Percentiles rank a stretch among this genome's conserved stretches.
Conservation (phyloP, 1,140 invertebrate species). For the Heliconius melpomene region DNA sequence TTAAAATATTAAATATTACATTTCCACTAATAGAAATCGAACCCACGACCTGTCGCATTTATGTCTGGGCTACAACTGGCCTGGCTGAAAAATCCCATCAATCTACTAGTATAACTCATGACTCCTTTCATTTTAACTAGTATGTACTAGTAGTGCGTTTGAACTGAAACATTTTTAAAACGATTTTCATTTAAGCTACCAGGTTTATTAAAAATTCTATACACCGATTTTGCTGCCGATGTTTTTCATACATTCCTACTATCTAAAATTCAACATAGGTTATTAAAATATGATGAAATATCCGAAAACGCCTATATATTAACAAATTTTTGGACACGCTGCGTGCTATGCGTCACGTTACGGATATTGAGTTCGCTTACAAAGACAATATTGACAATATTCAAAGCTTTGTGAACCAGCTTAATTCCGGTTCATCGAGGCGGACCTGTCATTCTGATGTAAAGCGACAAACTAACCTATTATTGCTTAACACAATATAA, state of each 20-base stretch:
- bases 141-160: conserved; percentile 25
- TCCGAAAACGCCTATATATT: neutral
- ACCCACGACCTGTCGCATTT: too few relatives aligned
- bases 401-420: conserved; percentile 45
- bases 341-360: conserved; percentile 27
- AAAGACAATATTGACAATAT: conserved; percentile 38
- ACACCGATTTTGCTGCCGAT: neutral
- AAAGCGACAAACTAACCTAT: conserved; percentile 40
- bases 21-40: too few relatives aligned
- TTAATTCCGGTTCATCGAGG: conserved; percentile 55
- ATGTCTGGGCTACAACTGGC: too few relatives aligned
- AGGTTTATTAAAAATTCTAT: neutral
- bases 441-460: conserved; percentile 45
- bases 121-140: too few relatives aligned
- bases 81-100: too few relatives aligned
- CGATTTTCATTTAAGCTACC: neutral
- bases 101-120: too few relatives aligned
- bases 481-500: conserved; percentile 33
- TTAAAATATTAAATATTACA: too few relatives aligned
- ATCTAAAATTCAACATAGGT: neutral
- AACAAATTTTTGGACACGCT: conserved; percentile 7
- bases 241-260: neutral
- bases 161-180: neutral
- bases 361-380: conserved; percentile 30
- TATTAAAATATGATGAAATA: conserved; percentile 7